Evolutionary conservation across 2,888 invertebrate species (phyloP), one percentile per base, ranked within the genome.

Genomic region (Iphiclides podalirius): DNA sequence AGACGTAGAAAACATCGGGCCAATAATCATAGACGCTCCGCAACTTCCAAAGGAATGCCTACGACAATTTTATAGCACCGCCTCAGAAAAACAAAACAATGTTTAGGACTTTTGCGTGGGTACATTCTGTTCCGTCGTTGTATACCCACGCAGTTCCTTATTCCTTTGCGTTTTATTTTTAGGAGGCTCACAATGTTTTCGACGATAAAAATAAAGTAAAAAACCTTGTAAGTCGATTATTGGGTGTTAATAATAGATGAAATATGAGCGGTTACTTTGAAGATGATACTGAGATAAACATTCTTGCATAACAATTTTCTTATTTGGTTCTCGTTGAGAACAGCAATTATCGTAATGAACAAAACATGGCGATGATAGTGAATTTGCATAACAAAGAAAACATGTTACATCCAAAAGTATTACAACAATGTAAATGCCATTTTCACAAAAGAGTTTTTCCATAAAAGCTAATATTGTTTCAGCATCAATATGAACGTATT

Each of bases 41-140:
- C 87, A 88, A 88, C 87, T 88, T 87, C 87, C 86, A 75, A 75
- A 68, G 77, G 79, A 76, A 69, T 77, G 79, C 63, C 72, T 79
- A 72, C 66, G 75, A 76, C 79, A 73, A 75, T 65, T 61, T 57
- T 44, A 59, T 59, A 57, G 59, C 58, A 53, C 47, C 54, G 64
- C 70, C 78, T 82, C 73, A 55, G 54, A 88, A 72, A 70, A 74
- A 74, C 74, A 75, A 84, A 86, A 85, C 84, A 73, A 78, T 42
- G 58, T 55, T 62, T 28, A 55, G 68, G 69, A 77, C 72, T 69
- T 66, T 62, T 68, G 82, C 83, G 78, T 66, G 85, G 84, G 72
- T 85, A 86, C 85, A 75, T 61, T 53, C 57, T 49, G 64, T 68
- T 60, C 58, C 55, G 54, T 63, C 54, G 53, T 58, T 60, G 64